Percentiles rank a stretch among this genome's conserved stretches.
Evolutionary conservation across 2,888 invertebrate species (phyloP).

Genomic region (Agrotis ipsilon): DNA sequence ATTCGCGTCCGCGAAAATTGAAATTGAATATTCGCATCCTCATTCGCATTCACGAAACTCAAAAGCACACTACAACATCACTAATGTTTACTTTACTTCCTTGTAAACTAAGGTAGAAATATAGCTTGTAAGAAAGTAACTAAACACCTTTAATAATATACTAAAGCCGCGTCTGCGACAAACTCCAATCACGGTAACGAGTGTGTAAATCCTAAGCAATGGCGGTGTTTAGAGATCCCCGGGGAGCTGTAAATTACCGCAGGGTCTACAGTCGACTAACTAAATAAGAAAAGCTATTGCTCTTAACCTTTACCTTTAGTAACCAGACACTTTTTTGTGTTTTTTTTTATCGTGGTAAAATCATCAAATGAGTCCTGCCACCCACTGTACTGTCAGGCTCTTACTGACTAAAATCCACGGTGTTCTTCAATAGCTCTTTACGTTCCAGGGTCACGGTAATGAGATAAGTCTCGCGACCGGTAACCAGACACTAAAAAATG

Average conservation of each 20-base stretch:
- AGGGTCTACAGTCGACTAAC: constrained; percentile 26
- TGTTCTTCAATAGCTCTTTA: no score
- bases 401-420: no score
- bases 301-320: constrained; percentile 13
- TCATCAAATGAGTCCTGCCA: no score
- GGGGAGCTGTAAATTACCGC: constrained; percentile 30
- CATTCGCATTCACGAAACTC: no score
- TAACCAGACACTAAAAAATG: not conserved
- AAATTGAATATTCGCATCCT: no score
- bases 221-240: constrained; percentile 32
- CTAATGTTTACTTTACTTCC: not conserved
- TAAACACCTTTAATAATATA: constrained; percentile 12
- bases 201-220: constrained; percentile 47
- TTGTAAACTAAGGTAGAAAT: constrained; percentile 4
- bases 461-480: no score
- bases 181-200: constrained; percentile 45
- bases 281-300: constrained; percentile 21
- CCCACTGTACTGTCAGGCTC: no score
- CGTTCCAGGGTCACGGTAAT: no score
- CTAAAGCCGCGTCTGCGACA: constrained; percentile 14
- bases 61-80: no score
- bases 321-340: not conserved
- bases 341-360: no score
- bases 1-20: no score
- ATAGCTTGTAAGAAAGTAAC: not conserved